Percentiles rank a stretch among this genome's conserved stretches.
phyloP scores from a whole-genome alignment of 2,888 invertebrate genomes.

The Lepidocyrtoides sp. region DNA sequence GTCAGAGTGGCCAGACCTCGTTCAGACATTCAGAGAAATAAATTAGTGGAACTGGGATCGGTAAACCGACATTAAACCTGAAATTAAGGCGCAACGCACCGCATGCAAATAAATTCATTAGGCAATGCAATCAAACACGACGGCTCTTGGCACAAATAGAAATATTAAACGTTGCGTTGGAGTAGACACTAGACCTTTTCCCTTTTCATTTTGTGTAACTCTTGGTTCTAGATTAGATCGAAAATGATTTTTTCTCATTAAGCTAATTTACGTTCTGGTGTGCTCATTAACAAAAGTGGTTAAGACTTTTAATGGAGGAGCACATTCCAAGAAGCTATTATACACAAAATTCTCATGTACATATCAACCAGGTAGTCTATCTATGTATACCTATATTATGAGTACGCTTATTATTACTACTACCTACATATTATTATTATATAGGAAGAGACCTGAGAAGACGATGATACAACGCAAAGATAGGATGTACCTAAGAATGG shows the following conservation, averaged over 20 bases:
- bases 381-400: too few species aligned
- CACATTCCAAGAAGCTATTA: conserved; percentile 38
- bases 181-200: not conserved
- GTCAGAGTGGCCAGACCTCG: conserved; percentile 53
- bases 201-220: not conserved
- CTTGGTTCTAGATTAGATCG: conserved; percentile 35
- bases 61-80: conserved; percentile 76
- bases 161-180: conserved; percentile 25
- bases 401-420: too few species aligned
- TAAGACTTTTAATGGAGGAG: conserved; percentile 55
- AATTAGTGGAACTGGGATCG: conserved; percentile 67
- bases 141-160: conserved; percentile 60
- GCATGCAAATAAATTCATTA: conserved; percentile 72
- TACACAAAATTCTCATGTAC: conserved; percentile 16
- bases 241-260: conserved; percentile 73
- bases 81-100: conserved; percentile 57
- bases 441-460: too few species aligned
- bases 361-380: too few species aligned
- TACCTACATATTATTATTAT: too few species aligned
- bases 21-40: conserved; percentile 66
- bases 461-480: too few species aligned
- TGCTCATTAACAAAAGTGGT: conserved; percentile 62
- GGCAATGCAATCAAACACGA: conserved; percentile 62
- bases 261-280: conserved; percentile 71
- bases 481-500: not conserved